Conservation (phyloP, 2,113 vertebrate species). For the Peromyscus leucopus region DNA sequence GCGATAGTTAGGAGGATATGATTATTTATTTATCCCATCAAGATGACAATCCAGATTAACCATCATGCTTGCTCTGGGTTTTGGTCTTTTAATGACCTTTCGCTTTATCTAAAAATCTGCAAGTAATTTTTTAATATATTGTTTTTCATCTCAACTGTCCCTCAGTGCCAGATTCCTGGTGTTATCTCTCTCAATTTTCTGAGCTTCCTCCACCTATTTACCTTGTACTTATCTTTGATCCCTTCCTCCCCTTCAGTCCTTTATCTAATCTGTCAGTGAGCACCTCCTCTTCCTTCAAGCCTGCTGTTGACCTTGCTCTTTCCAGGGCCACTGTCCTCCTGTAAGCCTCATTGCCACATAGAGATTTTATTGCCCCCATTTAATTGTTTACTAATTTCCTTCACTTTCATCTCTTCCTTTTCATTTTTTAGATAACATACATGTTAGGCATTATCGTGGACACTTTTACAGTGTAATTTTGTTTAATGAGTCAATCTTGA, state of each 20-base stretch:
- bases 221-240: conserved; percentile 54
- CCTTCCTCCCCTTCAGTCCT: background rate
- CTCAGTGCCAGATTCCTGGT: conserved; percentile 41
- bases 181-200: background rate
- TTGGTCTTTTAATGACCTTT: background rate
- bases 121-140: background rate
- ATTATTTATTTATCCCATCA: background rate
- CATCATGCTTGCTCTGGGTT: background rate
- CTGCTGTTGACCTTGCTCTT: conserved; percentile 18
- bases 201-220: background rate
- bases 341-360: background rate
- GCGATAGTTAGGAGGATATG: background rate
- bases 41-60: background rate
- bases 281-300: conserved; percentile 32
- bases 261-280: conserved; percentile 30
- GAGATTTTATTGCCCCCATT: background rate
- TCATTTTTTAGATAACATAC: conserved; percentile 10
- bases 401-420: background rate
- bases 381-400: background rate
- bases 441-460: background rate
- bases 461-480: background rate
- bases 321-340: background rate
- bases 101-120: background rate
- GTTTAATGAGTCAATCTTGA: background rate
- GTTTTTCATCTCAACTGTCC: background rate